Percentiles rank a stretch among this genome's conserved stretches.
Conservation (phyloP, 2,797 vertebrate genomes). For the Anniella stebbinsi region DNA sequence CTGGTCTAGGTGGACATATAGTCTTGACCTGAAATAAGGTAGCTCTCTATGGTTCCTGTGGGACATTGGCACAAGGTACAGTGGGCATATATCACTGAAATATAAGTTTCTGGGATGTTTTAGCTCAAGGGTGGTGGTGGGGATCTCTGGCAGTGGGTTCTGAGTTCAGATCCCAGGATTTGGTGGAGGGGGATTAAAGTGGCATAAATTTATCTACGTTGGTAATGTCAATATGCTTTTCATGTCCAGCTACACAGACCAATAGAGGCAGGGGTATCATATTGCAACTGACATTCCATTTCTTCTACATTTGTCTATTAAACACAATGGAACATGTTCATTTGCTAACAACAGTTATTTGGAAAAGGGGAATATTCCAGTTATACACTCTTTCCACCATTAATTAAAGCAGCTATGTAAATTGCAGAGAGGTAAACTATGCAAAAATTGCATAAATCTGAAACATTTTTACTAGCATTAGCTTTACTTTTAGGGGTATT, state of each 20-base stretch:
- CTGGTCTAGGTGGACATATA: neutral
- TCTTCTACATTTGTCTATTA: neutral
- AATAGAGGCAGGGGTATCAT: neutral
- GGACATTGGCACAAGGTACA: neutral
- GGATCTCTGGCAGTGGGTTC: neutral
- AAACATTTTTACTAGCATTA: slow-evolving; percentile 45
- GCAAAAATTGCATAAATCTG: slow-evolving; percentile 52
- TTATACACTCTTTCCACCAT: slow-evolving; percentile 18
- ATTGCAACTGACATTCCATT: neutral
- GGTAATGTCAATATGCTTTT: neutral
- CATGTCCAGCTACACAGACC: neutral
- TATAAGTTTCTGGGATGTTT: neutral
- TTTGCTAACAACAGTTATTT: slow-evolving; percentile 22
- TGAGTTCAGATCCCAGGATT: neutral
- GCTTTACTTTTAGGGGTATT: slow-evolving; percentile 59
- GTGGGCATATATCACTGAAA: neutral
- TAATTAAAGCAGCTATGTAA: slow-evolving; percentile 46
- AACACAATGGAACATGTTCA: neutral
- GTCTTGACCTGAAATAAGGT: neutral
- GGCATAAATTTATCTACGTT: neutral
- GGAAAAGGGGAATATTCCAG: slow-evolving; percentile 13
- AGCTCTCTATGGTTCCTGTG: neutral
- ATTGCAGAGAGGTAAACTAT: slow-evolving; percentile 51
- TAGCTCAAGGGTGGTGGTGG: neutral
- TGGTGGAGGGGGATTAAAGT: neutral